Conservation (phyloP, 1,140 invertebrate species). For the Drosophila sulfurigaster region DNA sequence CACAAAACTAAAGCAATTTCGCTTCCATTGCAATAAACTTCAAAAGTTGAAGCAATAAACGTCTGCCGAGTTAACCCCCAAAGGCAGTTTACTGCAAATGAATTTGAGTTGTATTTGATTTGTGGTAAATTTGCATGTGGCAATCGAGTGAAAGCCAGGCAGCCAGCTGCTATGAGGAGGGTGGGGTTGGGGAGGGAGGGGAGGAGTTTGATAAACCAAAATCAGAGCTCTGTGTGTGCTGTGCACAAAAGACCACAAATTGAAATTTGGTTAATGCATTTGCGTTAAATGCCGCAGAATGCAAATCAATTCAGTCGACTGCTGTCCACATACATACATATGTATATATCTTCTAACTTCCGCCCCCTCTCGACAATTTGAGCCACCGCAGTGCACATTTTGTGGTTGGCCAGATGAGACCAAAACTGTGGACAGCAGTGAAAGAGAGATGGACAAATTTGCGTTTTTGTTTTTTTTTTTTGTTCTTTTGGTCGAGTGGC, state of each 20-base stretch:
- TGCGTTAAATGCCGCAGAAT: slow-evolving; percentile 36
- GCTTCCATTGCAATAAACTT: not conserved
- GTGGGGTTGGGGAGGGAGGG: not conserved
- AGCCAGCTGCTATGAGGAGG: too few relatives aligned
- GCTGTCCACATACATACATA: not conserved
- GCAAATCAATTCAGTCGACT: slow-evolving; percentile 41
- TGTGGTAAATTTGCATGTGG: slow-evolving; percentile 1
- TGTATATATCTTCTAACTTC: not conserved
- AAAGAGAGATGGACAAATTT: not conserved
- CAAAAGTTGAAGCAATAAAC: not conserved
- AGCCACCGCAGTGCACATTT: slow-evolving; percentile 8
- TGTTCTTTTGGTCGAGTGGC: too few relatives aligned
- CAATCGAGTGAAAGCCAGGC: too few relatives aligned
- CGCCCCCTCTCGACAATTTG: not conserved
- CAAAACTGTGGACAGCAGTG: not conserved
- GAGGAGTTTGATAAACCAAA: too few relatives aligned
- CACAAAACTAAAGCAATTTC: too few relatives aligned
- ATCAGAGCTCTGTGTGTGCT: too few relatives aligned
- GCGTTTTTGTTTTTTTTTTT: not conserved
- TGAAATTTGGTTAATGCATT: slow-evolving; percentile 36
- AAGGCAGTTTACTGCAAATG: not conserved
- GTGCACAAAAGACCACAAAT: slow-evolving; percentile 18
- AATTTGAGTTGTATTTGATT: not conserved
- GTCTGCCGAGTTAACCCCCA: not conserved
- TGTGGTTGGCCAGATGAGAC: slow-evolving; percentile 12